A percentile compares a stretch with the other conserved stretches of the same genome.
Conservation (phyloP, 2,797 vertebrate species). For the Chelidonichthys spinosus region DNA sequence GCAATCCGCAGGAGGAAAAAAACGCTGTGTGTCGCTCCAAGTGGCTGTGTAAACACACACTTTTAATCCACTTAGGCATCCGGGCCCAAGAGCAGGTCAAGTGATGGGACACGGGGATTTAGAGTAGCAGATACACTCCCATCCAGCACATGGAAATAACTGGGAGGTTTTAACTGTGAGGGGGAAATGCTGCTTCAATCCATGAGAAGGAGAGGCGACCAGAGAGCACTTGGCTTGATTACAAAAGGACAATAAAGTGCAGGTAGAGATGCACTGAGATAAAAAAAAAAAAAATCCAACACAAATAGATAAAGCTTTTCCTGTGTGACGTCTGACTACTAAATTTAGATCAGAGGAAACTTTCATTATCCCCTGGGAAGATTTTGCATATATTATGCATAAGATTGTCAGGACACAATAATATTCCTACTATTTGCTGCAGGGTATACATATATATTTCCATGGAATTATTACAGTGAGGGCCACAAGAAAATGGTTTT, state of each 20-base stretch:
- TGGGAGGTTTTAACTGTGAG: neutral
- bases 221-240: neutral
- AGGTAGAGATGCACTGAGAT: neutral
- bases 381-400: slow-evolving; percentile 14
- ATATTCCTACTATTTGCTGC: slow-evolving; percentile 5
- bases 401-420: slow-evolving; percentile 9
- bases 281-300: neutral
- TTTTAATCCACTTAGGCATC: slow-evolving; percentile 68
- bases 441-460: neutral
- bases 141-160: slow-evolving; percentile 10
- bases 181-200: slow-evolving; percentile 11
- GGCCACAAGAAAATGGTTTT: neutral
- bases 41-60: slow-evolving; percentile 64
- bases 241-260: neutral
- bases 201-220: slow-evolving; percentile 5
- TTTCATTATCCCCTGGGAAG: slow-evolving; percentile 16
- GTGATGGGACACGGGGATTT: slow-evolving; percentile 45
- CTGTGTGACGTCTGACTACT: slow-evolving; percentile 23
- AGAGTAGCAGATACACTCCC: slow-evolving; percentile 9
- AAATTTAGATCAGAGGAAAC: slow-evolving; percentile 62
- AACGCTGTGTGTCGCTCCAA: slow-evolving; percentile 30
- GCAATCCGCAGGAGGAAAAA: slow-evolving; percentile 18
- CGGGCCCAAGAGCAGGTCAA: slow-evolving; percentile 54
- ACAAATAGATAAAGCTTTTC: slow-evolving; percentile 19
- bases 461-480: neutral